Conservation (phyloP, 2,888 invertebrate species). For the Laothoe populi region DNA sequence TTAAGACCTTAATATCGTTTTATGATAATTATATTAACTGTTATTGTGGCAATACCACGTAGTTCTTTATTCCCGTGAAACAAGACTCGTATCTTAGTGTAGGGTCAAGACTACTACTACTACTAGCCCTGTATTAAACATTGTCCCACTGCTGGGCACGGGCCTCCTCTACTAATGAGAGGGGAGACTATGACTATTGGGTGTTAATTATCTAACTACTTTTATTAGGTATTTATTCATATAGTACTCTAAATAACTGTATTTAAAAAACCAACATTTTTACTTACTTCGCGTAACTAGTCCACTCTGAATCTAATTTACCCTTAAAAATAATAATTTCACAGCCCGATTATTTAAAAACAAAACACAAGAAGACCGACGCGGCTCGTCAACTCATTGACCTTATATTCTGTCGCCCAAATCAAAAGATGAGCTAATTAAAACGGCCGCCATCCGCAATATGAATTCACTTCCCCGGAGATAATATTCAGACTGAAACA, state of each 20-base stretch:
- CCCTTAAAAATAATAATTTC: constrained; percentile 4
- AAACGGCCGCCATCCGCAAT: constrained; percentile 25
- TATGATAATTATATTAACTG: too few species aligned
- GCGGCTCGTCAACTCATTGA: constrained; percentile 17
- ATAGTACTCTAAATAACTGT: neutral
- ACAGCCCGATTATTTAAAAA: neutral
- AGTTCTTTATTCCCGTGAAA: too few species aligned
- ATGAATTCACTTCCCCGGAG: constrained; percentile 26
- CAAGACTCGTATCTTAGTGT: too few species aligned
- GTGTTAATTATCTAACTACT: too few species aligned
- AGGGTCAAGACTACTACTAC: too few species aligned
- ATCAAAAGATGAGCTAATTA: constrained; percentile 25
- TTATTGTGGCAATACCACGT: too few species aligned
- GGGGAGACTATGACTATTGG: too few species aligned
- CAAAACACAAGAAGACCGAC: neutral
- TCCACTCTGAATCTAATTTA: constrained; percentile 4
- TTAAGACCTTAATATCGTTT: too few species aligned
- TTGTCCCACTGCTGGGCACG: too few species aligned
- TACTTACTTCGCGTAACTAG: neutral
- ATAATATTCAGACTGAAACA: constrained; percentile 46
- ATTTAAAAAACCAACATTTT: neutral
- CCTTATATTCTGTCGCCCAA: constrained; percentile 22
- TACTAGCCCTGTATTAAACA: too few species aligned
- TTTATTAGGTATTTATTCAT: too few species aligned
- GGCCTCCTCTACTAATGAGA: too few species aligned